Conservation (phyloP, 2,888 invertebrate genomes). For the Bimastos eiseni region DNA sequence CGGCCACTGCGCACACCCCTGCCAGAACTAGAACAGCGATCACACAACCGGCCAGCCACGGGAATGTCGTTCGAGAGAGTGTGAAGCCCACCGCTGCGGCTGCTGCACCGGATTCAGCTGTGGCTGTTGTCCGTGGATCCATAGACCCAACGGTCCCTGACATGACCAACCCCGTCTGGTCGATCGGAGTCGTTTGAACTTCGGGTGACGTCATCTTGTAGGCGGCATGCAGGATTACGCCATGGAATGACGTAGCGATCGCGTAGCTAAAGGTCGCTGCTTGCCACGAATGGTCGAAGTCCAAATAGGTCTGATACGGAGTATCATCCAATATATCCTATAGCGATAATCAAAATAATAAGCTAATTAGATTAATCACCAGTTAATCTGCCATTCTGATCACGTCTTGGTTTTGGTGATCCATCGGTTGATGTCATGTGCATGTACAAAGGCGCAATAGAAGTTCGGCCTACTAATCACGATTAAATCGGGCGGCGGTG, state of each 20-base stretch:
- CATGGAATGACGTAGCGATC: background rate
- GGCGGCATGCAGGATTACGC: background rate
- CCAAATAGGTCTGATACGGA: background rate
- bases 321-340: background rate
- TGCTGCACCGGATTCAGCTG: background rate
- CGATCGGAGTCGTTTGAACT: background rate
- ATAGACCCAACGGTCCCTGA: no score
- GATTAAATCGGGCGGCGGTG: no score
- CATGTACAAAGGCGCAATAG: no score
- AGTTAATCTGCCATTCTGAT: background rate
- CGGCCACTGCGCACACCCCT: slow-evolving; percentile 24
- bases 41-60: slow-evolving; percentile 20
- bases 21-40: slow-evolving; percentile 25
- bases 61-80: background rate
- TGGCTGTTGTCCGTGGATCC: background rate
- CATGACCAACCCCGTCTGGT: background rate
- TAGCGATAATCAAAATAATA: background rate
- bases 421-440: no score
- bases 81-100: background rate
- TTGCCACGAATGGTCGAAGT: background rate
- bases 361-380: background rate
- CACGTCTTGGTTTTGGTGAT: no score
- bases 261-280: background rate
- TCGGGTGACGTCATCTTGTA: background rate
- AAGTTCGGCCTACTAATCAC: no score